Base-by-base conservation (phyloP, 2,797 vertebrate species). In the Uromys caudimaculatus region DNA sequence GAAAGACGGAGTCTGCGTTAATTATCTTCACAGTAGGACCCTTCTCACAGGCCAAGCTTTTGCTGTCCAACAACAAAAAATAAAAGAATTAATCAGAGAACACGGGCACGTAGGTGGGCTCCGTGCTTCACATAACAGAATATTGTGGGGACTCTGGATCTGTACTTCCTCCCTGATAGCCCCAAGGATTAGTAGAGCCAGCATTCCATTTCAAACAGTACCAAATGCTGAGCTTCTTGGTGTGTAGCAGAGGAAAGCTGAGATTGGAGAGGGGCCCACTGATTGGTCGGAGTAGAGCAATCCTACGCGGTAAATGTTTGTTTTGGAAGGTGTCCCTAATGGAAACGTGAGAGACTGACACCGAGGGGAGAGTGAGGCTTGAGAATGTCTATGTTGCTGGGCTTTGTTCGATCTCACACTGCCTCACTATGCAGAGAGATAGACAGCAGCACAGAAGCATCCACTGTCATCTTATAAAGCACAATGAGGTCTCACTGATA, bases 61-160 rank as follows among this genome's bases (percentile, higher is more conserved):
- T 56, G n/a, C 8, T 69, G 29, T 38, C 38, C 29, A 69, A 67
- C 44, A 82, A 92, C 8, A 75, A 75, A 75, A 60, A 81, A 6
- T 27, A 67, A 76, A 94, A 0, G 2, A 82, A 50, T 73, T 89
- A 60, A 60, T 50, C 32, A 83, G 3, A 91, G n/a, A 87, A 64
- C 3, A 52, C 35, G 1, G 67, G 13, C 7, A 0, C 35, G 12
- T 0, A 64, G 10, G 16, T 24, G 35, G 60, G 9, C 9, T 54
- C 7, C 47, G 12, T 27, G 16, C 16, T 44, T 71, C 29, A n/a
- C 7, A 16, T 11, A 60, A 47, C 2, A 11, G 2, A 32, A 10
- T 58, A 54, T 77, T 16, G 2, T 3, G 14, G 50, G 41, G 4
- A 27, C n/a, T 47, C n/a, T 16, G 6, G 1, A 8, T 76, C 32